Percentiles rank a stretch among this genome's conserved stretches.
These are phyloP conservation scores for Acinonyx jubatus DNA, from an alignment of 2,113 vertebrate genomes.

Conservation along the genomic window DNA sequence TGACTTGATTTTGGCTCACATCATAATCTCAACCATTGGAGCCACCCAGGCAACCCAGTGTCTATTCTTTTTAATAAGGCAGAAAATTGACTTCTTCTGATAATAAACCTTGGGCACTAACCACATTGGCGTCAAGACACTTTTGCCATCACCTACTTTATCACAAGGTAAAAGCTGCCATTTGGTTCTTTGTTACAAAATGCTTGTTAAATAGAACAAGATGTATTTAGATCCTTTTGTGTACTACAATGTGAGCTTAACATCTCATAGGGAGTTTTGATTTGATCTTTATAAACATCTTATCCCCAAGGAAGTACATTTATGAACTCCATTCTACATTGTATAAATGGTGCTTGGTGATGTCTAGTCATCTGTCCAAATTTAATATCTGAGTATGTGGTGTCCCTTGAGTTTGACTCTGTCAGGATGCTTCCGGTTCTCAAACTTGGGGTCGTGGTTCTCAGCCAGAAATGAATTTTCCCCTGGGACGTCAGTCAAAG, in stretches of 20 bases:
- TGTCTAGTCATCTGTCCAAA: background rate
- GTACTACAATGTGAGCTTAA: background rate
- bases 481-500: background rate
- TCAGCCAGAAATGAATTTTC: background rate
- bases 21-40: no score
- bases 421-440: background rate
- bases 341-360: background rate
- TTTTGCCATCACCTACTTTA: background rate
- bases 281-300: background rate
- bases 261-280: background rate
- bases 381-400: background rate
- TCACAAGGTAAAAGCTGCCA: background rate
- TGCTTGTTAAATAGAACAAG: background rate
- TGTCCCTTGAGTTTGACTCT: background rate
- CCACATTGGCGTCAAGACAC: no score
- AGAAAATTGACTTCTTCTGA: no score
- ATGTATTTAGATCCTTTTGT: background rate
- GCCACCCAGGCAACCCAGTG: fast-evolving
- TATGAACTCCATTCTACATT: background rate
- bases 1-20: no score
- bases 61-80: no score
- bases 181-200: background rate
- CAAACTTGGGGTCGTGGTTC: background rate
- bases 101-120: no score
- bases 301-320: background rate